phyloP scores from a whole-genome alignment of 2,113 vertebrate species.

The Pardalotus punctatus region DNA sequence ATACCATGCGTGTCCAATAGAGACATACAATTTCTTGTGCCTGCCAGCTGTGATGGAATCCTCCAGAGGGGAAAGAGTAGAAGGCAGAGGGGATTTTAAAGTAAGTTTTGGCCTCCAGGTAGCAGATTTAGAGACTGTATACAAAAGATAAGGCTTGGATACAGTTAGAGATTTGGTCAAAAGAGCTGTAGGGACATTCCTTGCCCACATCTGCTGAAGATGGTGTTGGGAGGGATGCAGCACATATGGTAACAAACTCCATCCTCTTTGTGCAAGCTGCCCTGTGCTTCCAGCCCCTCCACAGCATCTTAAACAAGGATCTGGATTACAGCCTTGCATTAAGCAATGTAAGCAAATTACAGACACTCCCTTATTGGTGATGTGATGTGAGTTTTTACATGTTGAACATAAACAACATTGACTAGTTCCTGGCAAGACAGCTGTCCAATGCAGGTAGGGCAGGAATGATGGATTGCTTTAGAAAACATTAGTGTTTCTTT shows the following conservation, averaged over 20 bases:
- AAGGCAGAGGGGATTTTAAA: background rate
- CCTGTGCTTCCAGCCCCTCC: background rate
- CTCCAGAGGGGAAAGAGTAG: background rate
- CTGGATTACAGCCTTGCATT: background rate
- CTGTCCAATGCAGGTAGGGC: accelerated
- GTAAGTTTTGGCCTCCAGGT: background rate
- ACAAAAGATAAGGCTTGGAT: background rate
- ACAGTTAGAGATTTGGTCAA: background rate
- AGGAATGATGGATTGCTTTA: background rate
- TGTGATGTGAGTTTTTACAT: background rate
- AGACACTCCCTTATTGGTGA: background rate
- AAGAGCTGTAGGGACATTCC: background rate
- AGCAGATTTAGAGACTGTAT: background rate
- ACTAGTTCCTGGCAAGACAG: background rate
- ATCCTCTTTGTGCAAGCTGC: background rate
- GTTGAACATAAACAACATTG: background rate
- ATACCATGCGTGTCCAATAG: background rate
- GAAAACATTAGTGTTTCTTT: background rate
- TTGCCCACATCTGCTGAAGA: background rate
- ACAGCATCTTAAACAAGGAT: background rate
- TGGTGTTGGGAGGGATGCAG: background rate
- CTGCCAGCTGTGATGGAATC: background rate
- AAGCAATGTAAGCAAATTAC: background rate
- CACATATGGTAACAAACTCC: background rate
- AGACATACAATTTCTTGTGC: background rate